A percentile compares a stretch with the other conserved stretches of the same genome.
phyloP scores from a whole-genome alignment of 2,113 vertebrate genomes.

The Hyperoodon ampullatus region DNA sequence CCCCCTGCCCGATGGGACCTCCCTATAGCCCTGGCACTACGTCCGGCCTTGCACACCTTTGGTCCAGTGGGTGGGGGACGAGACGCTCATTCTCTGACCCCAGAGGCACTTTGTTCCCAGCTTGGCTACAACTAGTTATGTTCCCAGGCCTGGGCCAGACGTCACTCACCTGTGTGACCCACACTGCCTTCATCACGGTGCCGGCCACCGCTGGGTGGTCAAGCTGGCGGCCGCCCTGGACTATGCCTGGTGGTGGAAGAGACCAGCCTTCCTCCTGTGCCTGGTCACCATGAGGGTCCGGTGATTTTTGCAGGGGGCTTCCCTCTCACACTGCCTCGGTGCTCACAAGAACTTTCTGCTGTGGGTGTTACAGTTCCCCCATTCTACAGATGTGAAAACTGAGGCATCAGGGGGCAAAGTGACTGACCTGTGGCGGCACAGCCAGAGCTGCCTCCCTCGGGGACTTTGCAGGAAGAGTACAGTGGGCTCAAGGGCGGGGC shows the following conservation, averaged over 20 bases:
- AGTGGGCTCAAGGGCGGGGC: neutral
- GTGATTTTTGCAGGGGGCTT: neutral
- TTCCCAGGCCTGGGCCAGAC: constrained; percentile 33
- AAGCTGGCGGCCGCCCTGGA: neutral
- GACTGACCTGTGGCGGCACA: neutral
- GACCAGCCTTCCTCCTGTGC: neutral
- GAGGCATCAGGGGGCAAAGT: neutral
- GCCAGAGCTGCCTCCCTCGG: neutral
- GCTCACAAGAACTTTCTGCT: neutral
- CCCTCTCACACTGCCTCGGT: neutral
- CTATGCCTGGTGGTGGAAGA: rapidly evolving
- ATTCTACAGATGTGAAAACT: neutral
- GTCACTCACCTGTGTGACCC: neutral
- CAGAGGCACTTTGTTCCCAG: constrained; percentile 75
- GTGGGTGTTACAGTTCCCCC: neutral
- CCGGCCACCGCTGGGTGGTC: neutral
- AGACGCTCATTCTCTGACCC: constrained; percentile 22
- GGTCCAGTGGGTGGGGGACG: neutral
- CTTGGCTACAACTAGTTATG: constrained; percentile 67
- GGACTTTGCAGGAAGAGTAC: constrained; percentile 51
- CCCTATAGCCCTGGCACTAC: constrained; percentile 77
- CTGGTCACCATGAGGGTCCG: rapidly evolving
- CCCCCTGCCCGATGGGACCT: constrained; percentile 81
- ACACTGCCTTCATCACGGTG: neutral
- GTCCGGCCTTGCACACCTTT: constrained; percentile 67